A percentile compares a stretch with the other conserved stretches of the same genome.
phyloP scores from a whole-genome alignment of 1,140 invertebrate species.

The Pentalonia nigronervosa region DNA sequence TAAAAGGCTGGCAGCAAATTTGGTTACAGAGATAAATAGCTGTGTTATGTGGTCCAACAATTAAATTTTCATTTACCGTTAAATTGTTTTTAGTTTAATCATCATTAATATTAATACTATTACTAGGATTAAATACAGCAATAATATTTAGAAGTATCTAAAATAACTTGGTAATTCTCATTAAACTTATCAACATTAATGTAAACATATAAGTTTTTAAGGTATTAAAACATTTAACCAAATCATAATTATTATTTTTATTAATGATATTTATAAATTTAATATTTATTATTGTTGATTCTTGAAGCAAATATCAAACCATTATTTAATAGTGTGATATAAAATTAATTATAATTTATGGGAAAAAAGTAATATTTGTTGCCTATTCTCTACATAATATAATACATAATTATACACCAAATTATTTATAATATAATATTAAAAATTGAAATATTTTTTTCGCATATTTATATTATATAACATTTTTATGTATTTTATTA shows the following conservation, averaged over 20 bases:
- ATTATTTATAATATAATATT: constrained; percentile 21
- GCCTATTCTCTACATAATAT: neutral
- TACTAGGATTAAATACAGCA: neutral
- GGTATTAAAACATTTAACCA: neutral
- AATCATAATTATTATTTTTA: neutral
- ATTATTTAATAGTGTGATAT: constrained; percentile 22
- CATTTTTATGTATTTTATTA: neutral
- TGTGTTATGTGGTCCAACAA: constrained; percentile 41
- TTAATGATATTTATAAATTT: constrained; percentile 6
- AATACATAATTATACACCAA: constrained; percentile 8
- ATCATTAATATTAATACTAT: neutral
- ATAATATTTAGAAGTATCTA: constrained; percentile 31
- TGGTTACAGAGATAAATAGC: constrained; percentile 30
- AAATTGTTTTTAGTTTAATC: constrained; percentile 23
- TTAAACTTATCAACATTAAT: neutral
- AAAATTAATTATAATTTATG: constrained; percentile 25
- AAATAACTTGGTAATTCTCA: neutral
- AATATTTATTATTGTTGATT: constrained; percentile 39
- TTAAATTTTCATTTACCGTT: constrained; percentile 36
- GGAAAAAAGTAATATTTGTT: constrained; percentile 6
- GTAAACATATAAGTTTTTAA: neutral
- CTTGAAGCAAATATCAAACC: constrained; percentile 36
- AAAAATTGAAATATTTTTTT: constrained; percentile 29
- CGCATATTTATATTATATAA: neutral
- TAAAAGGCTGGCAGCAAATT: constrained; percentile 49